Evolutionary conservation across 2,797 vertebrate genomes (phyloP).

Genomic region (Peromyscus eremicus): DNA sequence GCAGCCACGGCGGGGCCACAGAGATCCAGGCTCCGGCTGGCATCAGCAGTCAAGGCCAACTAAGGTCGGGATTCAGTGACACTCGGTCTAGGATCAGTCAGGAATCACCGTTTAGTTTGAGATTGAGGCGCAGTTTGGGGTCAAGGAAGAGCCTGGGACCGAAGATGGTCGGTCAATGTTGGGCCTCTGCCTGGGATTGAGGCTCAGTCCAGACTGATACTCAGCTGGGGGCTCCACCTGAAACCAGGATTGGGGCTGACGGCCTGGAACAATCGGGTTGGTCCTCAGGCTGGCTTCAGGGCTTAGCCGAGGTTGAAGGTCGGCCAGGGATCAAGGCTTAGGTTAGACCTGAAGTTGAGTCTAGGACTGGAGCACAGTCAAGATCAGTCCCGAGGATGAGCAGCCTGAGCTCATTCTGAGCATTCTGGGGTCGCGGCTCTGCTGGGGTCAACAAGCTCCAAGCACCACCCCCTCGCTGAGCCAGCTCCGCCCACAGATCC

Average conservation of each 20-base stretch:
- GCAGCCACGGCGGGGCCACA: neutral
- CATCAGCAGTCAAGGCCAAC: neutral
- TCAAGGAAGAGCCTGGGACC: neutral
- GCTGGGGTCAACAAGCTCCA: neutral
- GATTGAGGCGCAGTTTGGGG: neutral
- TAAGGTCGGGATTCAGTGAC: neutral
- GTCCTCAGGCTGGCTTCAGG: neutral
- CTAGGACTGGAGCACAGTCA: no score
- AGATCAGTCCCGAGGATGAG: no score
- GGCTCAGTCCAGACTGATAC: neutral
- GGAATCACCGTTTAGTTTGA: neutral
- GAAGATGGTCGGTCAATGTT: constrained; percentile 71
- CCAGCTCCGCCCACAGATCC: constrained; percentile 89
- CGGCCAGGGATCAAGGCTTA: neutral
- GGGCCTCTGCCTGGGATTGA: neutral
- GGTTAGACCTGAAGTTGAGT: neutral
- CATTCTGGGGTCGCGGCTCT: neutral
- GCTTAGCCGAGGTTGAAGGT: neutral
- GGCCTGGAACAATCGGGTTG: no score
- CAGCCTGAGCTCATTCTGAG: neutral
- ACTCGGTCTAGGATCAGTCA: no score
- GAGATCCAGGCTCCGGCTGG: neutral
- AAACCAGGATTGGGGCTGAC: neutral
- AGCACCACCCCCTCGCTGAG: neutral
- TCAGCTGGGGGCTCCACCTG: neutral